Conservation (phyloP, 1,140 invertebrate genomes). For the Theocolax elegans region DNA sequence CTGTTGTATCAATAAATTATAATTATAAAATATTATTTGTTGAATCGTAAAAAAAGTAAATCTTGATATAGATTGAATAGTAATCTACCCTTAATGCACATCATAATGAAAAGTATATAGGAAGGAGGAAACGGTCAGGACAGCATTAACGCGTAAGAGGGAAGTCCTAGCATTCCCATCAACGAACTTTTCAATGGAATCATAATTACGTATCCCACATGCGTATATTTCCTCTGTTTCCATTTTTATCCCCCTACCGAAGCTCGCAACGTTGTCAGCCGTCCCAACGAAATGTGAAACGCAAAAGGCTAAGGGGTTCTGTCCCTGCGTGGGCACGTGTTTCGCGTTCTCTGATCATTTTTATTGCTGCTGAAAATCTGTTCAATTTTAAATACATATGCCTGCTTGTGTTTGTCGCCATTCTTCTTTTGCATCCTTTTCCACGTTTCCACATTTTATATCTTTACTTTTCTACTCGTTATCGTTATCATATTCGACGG, state of each 20-base stretch:
- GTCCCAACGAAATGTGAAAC: conserved; percentile 32
- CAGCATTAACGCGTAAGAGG: not conserved
- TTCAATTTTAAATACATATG: conserved; percentile 9
- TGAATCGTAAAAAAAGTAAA: no score
- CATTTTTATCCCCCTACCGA: conserved; percentile 20
- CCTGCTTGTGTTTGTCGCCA: not conserved
- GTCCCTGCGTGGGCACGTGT: not conserved
- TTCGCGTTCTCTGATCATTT: conserved; percentile 15
- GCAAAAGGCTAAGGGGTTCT: conserved; percentile 37
- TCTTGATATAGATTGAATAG: no score
- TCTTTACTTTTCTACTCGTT: no score
- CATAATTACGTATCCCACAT: conserved; percentile 52
- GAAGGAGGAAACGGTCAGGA: not conserved
- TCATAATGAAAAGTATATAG: not conserved
- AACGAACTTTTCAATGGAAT: conserved; percentile 56
- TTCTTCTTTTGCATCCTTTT: no score
- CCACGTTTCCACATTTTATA: not conserved
- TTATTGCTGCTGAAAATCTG: conserved; percentile 11
- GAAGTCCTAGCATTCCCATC: conserved; percentile 13
- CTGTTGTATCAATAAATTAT: no score
- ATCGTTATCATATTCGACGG: no score
- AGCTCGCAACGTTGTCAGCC: conserved; percentile 10
- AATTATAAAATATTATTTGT: no score
- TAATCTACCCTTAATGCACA: conserved; percentile 1
- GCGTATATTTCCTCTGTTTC: conserved; percentile 31